Conservation (phyloP, 23 tunicate genomes). For the Aplidium turbinatum region DNA sequence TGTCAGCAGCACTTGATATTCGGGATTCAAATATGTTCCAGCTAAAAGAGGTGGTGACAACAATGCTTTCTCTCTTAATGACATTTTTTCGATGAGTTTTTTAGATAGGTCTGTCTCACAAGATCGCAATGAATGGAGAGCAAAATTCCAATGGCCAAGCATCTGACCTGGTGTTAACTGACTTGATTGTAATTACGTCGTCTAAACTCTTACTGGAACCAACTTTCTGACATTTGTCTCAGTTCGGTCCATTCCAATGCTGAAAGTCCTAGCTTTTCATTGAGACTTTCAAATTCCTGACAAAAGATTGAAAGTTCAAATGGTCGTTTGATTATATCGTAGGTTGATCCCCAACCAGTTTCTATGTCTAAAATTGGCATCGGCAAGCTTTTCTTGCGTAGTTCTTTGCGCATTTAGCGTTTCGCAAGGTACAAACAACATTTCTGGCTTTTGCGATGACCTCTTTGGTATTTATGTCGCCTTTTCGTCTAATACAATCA, state of each 20-base stretch:
- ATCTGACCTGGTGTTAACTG: conserved; percentile 4
- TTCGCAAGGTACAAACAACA: neutral
- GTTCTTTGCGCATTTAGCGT: conserved; percentile 2
- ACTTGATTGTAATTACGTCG: neutral
- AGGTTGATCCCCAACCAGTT: conserved; percentile 3
- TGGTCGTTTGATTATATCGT: neutral
- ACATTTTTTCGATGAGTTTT: neutral
- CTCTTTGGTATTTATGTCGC: neutral
- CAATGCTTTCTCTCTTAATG: neutral
- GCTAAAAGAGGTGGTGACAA: conserved; percentile 1
- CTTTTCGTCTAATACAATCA: neutral
- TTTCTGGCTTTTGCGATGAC: conserved; percentile 4
- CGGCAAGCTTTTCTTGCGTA: neutral
- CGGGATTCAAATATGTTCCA: neutral
- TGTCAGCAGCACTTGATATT: conserved; percentile 5
- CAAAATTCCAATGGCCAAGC: conserved; percentile 15
- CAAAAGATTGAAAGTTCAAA: conserved; percentile 1
- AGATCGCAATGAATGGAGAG: neutral
- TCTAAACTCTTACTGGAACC: neutral
- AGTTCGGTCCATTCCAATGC: neutral
- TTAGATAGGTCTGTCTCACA: neutral
- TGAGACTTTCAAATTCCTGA: neutral
- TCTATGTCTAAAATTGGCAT: conserved; percentile 10
- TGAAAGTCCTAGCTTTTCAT: neutral
- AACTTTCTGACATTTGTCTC: neutral